phyloP scores from a whole-genome alignment of 2,113 vertebrate genomes.

The Rousettus leschenaultii region DNA sequence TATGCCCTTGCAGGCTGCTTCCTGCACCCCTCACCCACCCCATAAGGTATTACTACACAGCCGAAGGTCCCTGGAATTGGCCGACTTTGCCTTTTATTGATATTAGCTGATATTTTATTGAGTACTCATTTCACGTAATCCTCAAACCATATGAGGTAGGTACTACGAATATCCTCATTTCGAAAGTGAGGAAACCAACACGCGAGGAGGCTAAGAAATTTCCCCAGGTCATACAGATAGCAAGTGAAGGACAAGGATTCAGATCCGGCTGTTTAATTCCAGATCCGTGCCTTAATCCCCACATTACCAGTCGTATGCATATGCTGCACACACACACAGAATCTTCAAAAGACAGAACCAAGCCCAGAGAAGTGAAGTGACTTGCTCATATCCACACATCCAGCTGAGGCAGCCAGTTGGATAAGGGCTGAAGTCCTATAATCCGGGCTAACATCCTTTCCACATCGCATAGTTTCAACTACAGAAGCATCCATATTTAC shows the following conservation, averaged over 20 bases:
- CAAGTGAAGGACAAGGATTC: neutral
- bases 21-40: neutral
- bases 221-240: neutral
- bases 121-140: neutral
- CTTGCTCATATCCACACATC: neutral
- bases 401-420: neutral
- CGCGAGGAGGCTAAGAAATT: neutral
- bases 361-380: neutral
- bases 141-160: neutral
- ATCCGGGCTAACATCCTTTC: neutral
- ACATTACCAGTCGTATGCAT: fast-evolving
- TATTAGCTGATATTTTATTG: neutral
- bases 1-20: neutral
- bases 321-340: neutral
- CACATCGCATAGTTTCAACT: neutral
- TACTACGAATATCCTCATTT: neutral
- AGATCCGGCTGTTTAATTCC: neutral
- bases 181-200: neutral
- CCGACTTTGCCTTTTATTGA: neutral
- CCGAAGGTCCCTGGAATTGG: neutral
- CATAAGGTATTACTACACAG: neutral
- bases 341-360: neutral
- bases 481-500: neutral
- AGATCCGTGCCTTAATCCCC: neutral
- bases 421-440: neutral